Conservation (phyloP, 2,113 vertebrate species). For the Acrocephalus kingi region DNA sequence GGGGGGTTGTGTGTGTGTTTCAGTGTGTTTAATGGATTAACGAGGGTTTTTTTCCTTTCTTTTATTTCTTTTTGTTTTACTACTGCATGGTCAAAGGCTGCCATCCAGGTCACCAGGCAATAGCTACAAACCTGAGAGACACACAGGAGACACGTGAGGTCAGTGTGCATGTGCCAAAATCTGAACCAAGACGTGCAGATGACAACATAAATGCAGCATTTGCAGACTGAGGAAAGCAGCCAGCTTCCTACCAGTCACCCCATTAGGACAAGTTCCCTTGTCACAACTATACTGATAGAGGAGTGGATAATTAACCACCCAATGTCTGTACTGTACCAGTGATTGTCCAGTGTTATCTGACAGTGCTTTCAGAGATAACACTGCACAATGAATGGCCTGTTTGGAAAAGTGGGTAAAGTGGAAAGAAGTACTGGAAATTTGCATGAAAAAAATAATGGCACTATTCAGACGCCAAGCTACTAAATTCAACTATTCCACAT, state of each 20-base stretch:
- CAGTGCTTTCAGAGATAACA: neutral
- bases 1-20: neutral
- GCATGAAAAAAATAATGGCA: neutral
- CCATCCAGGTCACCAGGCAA: neutral
- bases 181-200: neutral
- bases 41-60: too few species aligned
- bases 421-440: neutral
- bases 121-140: neutral
- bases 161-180: neutral
- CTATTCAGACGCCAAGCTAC: neutral
- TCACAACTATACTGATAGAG: neutral
- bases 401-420: neutral
- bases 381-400: conserved; percentile 19
- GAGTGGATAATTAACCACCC: conserved; percentile 24
- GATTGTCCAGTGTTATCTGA: neutral
- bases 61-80: neutral
- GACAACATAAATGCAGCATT: neutral
- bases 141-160: rapidly evolving
- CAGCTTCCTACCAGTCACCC: neutral
- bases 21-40: neutral
- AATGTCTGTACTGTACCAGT: neutral
- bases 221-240: neutral
- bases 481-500: neutral
- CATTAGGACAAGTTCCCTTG: neutral
- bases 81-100: neutral